A percentile compares a stretch with the other conserved stretches of the same genome.
phyloP scores from a whole-genome alignment of 2,113 vertebrate genomes.

The Mystacornis crossleyi region DNA sequence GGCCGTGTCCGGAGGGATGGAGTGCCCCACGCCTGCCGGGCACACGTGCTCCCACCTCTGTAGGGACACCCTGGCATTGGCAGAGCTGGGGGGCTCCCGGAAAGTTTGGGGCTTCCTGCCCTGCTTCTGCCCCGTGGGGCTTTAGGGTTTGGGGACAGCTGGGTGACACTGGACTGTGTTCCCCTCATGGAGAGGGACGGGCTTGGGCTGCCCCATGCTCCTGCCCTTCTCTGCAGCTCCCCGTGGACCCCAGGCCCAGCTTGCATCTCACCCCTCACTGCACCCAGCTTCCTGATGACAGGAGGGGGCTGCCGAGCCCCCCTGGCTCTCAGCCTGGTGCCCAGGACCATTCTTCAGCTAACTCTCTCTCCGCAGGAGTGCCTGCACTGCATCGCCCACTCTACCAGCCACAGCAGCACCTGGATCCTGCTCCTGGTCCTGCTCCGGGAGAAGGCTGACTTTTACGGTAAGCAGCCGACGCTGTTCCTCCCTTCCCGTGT shows the following conservation, averaged over 20 bases:
- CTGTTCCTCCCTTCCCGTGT: neutral
- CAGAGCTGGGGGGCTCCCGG: neutral
- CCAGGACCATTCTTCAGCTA: neutral
- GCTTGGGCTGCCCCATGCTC: neutral
- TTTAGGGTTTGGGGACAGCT: neutral
- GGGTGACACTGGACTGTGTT: neutral
- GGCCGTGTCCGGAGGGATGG: neutral
- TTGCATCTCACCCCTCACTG: neutral
- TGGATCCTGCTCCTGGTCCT: neutral
- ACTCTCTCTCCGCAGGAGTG: neutral
- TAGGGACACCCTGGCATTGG: neutral
- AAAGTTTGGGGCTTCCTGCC: neutral
- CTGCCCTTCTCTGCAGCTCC: neutral
- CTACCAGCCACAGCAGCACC: neutral
- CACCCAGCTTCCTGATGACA: rapidly evolving
- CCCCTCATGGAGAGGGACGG: neutral
- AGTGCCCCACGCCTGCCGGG: neutral
- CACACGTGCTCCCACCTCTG: rapidly evolving
- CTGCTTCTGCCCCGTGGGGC: neutral
- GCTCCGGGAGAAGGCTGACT: neutral
- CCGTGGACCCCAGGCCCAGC: neutral
- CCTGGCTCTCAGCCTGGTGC: neutral
- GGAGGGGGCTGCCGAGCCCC: rapidly evolving
- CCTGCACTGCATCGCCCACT: rapidly evolving
- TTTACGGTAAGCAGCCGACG: neutral